Evolutionary conservation across 2,888 invertebrate genomes (phyloP), one percentile per base, ranked within the genome.

Genomic region (Perithous albicinctus): DNA sequence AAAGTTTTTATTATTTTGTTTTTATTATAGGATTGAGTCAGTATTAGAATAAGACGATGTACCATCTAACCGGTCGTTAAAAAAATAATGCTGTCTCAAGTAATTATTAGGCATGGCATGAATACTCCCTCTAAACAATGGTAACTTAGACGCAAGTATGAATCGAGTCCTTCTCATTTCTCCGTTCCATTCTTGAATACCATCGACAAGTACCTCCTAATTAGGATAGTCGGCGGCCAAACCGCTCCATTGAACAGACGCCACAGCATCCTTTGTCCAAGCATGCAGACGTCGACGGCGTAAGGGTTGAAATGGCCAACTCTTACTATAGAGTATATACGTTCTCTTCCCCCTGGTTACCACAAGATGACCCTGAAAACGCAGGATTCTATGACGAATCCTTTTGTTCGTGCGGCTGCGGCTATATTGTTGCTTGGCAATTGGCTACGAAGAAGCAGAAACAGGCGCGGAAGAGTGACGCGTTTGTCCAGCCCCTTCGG

Each of bases 381-480:
- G 12, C 67, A 41, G 56, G n/a, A 32, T 18, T 70, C 74, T 74
- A 82, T 82, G 81, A 82, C 78, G 74, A 82, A 82, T 82, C 78
- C 81, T 82, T 82, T 82, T 82, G 78, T 82, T 56, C 78, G 70
- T 41, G 32, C 18, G 41, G 23, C 35, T 12, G 35, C 35, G 32
- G 59, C 32, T 15, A 35, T 32, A 26, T 7, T 7, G 48, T 5
- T 20, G 32, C 10, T 64, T 41, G 54, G 77, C 76, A 80, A 81
- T 81, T 75, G 78, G 82, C 82, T 61, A 64, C 35, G 78, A 75
- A 66, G 70, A 75, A 64, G 54, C 23, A 48, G 7, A 64, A 75
- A 76, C 35, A 23, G 18, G n/a, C 29, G 61, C n/a, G n/a, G n/a
- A 41, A n/a, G 75, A 78, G 66, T 66, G 75, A 81, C 77, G 66